Evolutionary conservation across 2,797 vertebrate genomes (phyloP).

Genomic region (Glossophaga mutica): DNA sequence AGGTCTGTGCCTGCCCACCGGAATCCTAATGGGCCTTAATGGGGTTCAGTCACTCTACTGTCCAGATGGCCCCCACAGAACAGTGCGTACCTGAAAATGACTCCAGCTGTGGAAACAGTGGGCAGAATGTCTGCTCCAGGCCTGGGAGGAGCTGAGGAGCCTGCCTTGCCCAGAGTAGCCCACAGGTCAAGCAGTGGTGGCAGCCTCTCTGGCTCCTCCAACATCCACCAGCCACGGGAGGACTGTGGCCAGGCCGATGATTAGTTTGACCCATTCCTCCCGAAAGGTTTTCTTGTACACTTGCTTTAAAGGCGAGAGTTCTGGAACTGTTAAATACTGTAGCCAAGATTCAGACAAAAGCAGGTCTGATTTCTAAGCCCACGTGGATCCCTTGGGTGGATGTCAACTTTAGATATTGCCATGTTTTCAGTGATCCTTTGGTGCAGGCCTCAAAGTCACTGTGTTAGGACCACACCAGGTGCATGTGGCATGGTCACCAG

Average conservation of each 20-base stretch:
- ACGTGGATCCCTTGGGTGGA: rapidly evolving
- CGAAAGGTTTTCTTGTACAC: neutral
- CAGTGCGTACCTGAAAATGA: neutral
- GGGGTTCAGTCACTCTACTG: neutral
- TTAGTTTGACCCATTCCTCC: constrained; percentile 90
- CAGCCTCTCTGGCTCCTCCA: constrained; percentile 84
- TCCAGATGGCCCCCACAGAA: neutral
- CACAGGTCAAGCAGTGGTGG: neutral
- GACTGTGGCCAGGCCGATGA: constrained; percentile 84
- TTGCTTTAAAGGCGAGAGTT: neutral
- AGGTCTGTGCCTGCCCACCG: neutral
- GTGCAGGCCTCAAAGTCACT: no score
- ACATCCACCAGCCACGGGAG: constrained; percentile 92
- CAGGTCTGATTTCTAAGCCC: neutral
- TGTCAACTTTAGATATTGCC: neutral
- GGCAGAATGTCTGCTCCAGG: neutral
- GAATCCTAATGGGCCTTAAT: neutral
- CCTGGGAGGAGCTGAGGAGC: no score
- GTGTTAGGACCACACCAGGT: rapidly evolving
- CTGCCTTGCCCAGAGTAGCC: neutral
- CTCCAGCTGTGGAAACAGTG: neutral
- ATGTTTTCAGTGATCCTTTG: no score
- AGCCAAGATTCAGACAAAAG: neutral
- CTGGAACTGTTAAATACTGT: neutral
- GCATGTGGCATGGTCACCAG: rapidly evolving